Conservation (phyloP, 2,113 vertebrate species). For the Pomatorhinus ruficollis region DNA sequence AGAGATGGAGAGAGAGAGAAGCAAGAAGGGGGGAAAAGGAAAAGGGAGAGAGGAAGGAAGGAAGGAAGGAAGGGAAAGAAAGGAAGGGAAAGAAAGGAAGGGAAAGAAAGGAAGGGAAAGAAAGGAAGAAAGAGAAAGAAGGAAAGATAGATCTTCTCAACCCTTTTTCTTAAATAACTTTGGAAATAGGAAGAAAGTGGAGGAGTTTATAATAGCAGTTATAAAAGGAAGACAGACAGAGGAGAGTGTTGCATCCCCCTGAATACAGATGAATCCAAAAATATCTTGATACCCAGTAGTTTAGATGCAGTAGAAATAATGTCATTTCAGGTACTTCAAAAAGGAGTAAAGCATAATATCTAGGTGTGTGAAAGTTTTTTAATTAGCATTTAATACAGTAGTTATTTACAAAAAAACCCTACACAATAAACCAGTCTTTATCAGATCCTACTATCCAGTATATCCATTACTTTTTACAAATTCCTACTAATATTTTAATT, state of each 20-base stretch:
- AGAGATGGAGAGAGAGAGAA: neutral
- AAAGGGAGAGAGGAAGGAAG: rapidly evolving
- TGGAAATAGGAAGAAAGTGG: neutral
- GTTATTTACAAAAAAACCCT: neutral
- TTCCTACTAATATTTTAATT: neutral
- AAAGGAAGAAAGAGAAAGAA: neutral
- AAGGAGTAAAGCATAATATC: neutral
- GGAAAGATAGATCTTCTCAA: neutral
- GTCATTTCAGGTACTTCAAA: neutral
- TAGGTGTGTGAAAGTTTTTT: neutral
- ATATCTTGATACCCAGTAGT: neutral
- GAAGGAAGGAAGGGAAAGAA: too few species aligned
- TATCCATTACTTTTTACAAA: neutral
- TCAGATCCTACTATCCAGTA: too few species aligned
- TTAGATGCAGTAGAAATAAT: neutral
- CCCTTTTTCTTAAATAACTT: neutral
- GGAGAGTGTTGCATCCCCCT: neutral
- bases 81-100: too few species aligned
- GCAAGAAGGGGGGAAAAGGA: rapidly evolving
- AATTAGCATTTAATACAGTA: neutral
- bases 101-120: rapidly evolving
- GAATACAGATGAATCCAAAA: neutral
- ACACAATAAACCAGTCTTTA: neutral
- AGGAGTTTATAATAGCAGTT: neutral
- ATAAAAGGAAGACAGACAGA: neutral